Evolutionary conservation across 2,797 vertebrate genomes (phyloP).

Genomic region (Xenopus petersii): DNA sequence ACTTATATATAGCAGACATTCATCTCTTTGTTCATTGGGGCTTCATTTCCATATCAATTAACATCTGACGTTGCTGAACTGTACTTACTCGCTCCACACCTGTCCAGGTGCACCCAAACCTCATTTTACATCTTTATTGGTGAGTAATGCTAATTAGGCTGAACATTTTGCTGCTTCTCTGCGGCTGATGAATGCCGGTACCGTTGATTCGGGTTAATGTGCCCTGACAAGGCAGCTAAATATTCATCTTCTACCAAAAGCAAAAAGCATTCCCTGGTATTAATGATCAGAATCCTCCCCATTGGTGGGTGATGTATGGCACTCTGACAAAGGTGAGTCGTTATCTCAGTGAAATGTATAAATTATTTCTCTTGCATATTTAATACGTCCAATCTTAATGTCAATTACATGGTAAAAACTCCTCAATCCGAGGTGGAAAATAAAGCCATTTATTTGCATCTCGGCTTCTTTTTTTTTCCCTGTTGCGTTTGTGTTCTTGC

Average conservation of each 20-base stretch:
- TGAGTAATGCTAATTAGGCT: not conserved
- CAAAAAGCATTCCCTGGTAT: not conserved
- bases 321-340: not conserved
- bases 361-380: not conserved
- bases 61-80: no score
- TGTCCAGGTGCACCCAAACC: no score
- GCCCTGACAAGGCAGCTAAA: not conserved
- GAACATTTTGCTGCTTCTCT: not conserved
- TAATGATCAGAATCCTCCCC: not conserved
- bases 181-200: not conserved
- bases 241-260: constrained; percentile 1
- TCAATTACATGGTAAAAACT: not conserved
- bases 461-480: no score
- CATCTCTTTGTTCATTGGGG: no score
- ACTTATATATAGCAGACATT: no score
- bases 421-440: not conserved
- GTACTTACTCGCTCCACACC: no score
- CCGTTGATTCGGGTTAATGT: not conserved
- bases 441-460: no score
- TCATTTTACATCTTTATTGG: not conserved
- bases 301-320: not conserved
- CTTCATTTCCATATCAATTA: no score
- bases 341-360: not conserved
- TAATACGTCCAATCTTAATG: not conserved
- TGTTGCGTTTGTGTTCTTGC: no score